Evolutionary conservation across 2,888 invertebrate species (phyloP), one percentile per base, ranked within the genome.

Genomic region (Encarsia formosa): DNA sequence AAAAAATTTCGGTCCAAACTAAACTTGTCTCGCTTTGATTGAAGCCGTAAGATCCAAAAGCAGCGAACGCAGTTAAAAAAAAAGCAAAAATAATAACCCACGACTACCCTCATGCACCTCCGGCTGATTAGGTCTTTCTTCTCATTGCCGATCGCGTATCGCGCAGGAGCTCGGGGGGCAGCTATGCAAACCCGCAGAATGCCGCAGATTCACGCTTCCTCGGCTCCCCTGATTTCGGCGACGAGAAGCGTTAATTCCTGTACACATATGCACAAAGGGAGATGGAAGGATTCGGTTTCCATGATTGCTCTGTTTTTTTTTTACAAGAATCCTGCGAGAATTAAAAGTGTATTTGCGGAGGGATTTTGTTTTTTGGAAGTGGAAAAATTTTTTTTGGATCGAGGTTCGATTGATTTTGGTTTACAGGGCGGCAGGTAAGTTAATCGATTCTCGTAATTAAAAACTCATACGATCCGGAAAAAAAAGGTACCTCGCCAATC

Each of bases 111-210:
- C 52, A 43, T 48, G n/a, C 44, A 37, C 38, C 24, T 20, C 31
- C 43, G 52, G 34, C 48, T 52, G 48, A 52, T 52, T 52, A 52
- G 45, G 24, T 52, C n/a, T 42, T 22, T 42, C 37, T 31, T 20
- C 22, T 37, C 31, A 39, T 39, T 16, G 8, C 3, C 9, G 24
- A 38, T 18, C 13, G 9, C 38, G n/a, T 16, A 20, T 22, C 23
- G 15, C 38, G 11, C 11, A 8, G 29, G 26, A 4, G 18, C 26
- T 19, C 4, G 20, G 24, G 19, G 16, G 42, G 48, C 52, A 52
- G 52, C n/a, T n/a, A n/a, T n/a, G n/a, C n/a, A n/a, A n/a, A n/a
- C n/a, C n/a, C n/a, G n/a, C n/a, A n/a, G n/a, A 16, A n/a, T 5
- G 23, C 15, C 35, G 26, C 26, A 11, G 26, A 26, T 34, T 34